Conservation (phyloP, 1,140 invertebrate species). For the Gryllus bimaculatus region DNA sequence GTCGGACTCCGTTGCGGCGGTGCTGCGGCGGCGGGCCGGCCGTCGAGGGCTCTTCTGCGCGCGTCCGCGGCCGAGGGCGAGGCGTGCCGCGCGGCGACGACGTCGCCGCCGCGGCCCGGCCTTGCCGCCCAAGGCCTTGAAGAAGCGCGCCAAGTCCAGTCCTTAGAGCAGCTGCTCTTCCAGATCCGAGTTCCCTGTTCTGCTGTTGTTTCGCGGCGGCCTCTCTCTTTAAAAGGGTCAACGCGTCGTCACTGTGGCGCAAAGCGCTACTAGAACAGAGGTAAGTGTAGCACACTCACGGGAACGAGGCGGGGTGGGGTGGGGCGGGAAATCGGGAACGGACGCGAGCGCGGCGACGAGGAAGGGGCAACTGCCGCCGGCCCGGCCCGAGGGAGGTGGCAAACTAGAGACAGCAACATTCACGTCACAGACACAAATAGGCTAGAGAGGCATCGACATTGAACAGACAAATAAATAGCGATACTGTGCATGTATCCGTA, state of each 20-base stretch:
- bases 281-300: background rate
- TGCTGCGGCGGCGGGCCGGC: conserved; percentile 35
- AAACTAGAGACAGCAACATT: background rate
- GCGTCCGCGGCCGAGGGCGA: background rate
- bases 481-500: background rate
- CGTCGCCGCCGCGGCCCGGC: conserved; percentile 28
- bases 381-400: too few relatives aligned
- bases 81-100: background rate
- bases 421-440: background rate
- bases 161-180: conserved; percentile 68
- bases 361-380: too few relatives aligned
- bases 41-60: conserved; percentile 45
- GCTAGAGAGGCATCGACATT: background rate
- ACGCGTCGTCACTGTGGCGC: background rate
- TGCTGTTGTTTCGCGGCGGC: conserved; percentile 14
- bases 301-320: background rate
- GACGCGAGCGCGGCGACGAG: background rate
- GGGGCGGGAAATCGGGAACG: background rate
- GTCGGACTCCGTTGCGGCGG: conserved; percentile 44
- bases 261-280: background rate
- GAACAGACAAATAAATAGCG: background rate
- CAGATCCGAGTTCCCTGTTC: conserved; percentile 43
- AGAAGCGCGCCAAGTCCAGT: conserved; percentile 75
- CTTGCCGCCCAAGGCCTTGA: conserved; percentile 47
- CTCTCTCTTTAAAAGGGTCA: background rate